Evolutionary conservation across 2,888 invertebrate genomes (phyloP), one percentile per base, ranked within the genome.

Genomic region (Oxytorus armatus): DNA sequence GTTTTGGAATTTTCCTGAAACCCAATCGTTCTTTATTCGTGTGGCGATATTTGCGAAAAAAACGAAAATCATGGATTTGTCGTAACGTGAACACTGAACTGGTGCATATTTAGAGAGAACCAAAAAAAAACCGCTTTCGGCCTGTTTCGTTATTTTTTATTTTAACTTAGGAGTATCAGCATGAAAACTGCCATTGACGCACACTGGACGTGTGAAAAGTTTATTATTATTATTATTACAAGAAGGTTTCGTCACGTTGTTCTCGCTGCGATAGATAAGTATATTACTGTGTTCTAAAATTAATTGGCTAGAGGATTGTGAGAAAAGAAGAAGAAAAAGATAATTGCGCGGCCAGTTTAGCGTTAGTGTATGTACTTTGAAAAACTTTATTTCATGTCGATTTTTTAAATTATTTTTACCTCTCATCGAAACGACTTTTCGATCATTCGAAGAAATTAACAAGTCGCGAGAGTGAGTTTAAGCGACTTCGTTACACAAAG

Each of bases 401-500:
- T 65, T 63, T 18, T 57, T 69, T n/a, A n/a, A n/a, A n/a, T n/a
- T n/a, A n/a, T n/a, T 65, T 63, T 21, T 36, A 49, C 25, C 11
- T 51, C 29, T 66, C 23, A n/a, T 42, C 66, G 66, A 18, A 53
- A 44, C 33, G 14, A 72, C 21, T 36, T 79, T 77, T 49, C 16
- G 44, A 33, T n/a, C 21, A 69, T 57, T 78, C n/a, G 3, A 72
- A 59, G 55, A 79, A 75, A 75, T 69, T 55, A 25, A 78, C 49
- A 39, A 49, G 21, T 47, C 29, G 14, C 59, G 47, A 23, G 53
- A 5, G 25, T 5, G 36, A 72, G n/a, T 55, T 61, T 36, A 44
- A 42, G 68, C 61, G 39, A 66, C 72, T 77, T 77, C 51, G 57
- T 70, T 68, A 36, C 49, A 68, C 59, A 83, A 82, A 82, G 79